Base-by-base conservation (phyloP, 2,113 vertebrate species). In the Pleuronectes platessa region DNA sequence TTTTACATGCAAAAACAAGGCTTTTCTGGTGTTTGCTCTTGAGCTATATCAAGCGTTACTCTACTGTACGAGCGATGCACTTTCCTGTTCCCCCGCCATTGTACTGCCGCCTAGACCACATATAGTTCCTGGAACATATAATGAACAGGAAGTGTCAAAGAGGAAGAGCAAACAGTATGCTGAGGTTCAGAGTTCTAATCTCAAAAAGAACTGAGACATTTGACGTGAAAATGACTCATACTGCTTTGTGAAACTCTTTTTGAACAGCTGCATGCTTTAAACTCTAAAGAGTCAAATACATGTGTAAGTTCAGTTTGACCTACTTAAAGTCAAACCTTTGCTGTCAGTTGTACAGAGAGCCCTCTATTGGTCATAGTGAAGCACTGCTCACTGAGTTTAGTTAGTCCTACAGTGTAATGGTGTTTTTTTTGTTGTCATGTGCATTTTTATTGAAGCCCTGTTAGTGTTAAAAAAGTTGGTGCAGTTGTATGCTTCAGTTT, bases 61-160 rank as follows among this genome's bases (percentile, higher is more conserved):
- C 27, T 68, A 37, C 60, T 81, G 53, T 49, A 60, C 58, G 40
- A 17, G 35, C 53, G 31, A 13, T 62, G 35, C 26, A 13, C 23
- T 64, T 72, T 83, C 66, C 51, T 79, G 74, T 53, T 31, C 35
- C 20, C 31, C 3, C n/a, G 3, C 66, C 61, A 83, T 53, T 85
- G 55, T 75, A 61, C 74, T 20, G 71, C 71, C 63, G 70, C 71
- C 67, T 14, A 83, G 67, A 80, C 71, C 69, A 21, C 78, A 68
- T 63, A 47, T 71, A 79, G 89, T 94, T 95, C 92, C 92, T 91
- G 90, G 92, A 93, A 94, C 92, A 90, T 77, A 78, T 89, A 85
- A 88, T 92, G 85, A 93, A 87, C 87, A 93, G 93, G 92, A 94
- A 94, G 90, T 87, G 76, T 89, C 84, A 83, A 93, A 91, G 92